A percentile compares a stretch with the other conserved stretches of the same genome.
phyloP scores from a whole-genome alignment of 35 echinoderm and acorn worm species.

The Heliocidaris tuberculata region DNA sequence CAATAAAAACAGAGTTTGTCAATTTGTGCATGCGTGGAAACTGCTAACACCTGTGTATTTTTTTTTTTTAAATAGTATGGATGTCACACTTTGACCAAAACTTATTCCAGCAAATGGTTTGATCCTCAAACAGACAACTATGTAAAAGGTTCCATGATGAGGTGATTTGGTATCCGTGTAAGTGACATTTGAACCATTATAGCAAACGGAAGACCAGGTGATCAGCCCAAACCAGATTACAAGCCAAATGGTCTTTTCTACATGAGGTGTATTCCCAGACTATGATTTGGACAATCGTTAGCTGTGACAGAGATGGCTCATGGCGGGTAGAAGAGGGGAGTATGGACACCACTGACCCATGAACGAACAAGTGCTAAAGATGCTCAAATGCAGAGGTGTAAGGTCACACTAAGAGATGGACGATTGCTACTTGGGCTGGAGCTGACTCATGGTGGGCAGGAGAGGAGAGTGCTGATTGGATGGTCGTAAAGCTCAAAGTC shows the following conservation, averaged over 20 bases:
- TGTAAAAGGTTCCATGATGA: neutral
- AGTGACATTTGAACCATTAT: neutral
- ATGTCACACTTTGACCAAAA: neutral
- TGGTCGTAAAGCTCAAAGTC: neutral
- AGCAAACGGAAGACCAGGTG: neutral
- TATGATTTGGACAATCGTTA: no score
- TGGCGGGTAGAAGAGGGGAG: no score
- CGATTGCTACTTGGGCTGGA: slow-evolving; percentile 33
- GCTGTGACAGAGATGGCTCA: no score
- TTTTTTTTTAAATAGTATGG: neutral
- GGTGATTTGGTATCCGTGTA: neutral
- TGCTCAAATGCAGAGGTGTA: no score
- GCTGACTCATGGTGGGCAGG: no score
- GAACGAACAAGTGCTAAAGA: no score
- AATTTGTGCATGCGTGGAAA: neutral
- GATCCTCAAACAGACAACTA: neutral
- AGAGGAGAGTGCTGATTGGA: no score
- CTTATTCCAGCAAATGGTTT: neutral
- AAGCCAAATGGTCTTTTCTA: neutral
- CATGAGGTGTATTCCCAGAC: no score
- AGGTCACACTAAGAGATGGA: no score
- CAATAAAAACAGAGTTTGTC: neutral
- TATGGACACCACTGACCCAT: no score
- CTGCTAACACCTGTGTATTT: no score
- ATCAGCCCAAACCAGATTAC: neutral